Evolutionary conservation across 2,888 invertebrate genomes (phyloP), one percentile per base, ranked within the genome.

Genomic region (Amphiduros pacificus): DNA sequence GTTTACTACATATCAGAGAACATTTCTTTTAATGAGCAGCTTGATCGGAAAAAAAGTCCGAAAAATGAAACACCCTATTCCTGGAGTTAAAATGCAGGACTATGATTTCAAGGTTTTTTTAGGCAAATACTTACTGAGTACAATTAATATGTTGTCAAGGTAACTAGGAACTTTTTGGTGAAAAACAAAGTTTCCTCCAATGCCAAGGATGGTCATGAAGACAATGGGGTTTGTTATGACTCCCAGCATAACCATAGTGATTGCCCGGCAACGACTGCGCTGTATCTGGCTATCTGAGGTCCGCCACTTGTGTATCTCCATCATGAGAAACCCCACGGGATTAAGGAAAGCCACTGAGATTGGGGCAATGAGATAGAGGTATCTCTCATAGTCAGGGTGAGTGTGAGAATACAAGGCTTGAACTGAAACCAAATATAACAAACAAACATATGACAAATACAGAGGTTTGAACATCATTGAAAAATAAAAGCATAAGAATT

Each of bases 291-390:
- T 24, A 50, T 50, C 27, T 22, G 9, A 14, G 6, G 20, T 44
- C 4, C 48, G 24, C 60, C 60, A 55, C 22, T 40, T 60, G 32
- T 60, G 86, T 51, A 94, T 88, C 85, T 97, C 96, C 88, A 97
- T 88, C 64, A 96, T 82, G 3, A 93, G 85, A 81, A 96, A 93
- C 26, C 93, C 93, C 68, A 96, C 87, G 0, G 96, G 96, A 84
- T 97, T 97, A 28, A 97, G 85, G 72, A 96, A 89, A 1, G 93
- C 91, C 65, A 97, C 84, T 48, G 94, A 95, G 78, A 96, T 93
- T 0, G 97, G 97, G 11, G 95, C 94, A 87, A 96, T 89, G 55
- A 97, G 85, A 80, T 96, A 97, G 52, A 97, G 85, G 81, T 95
- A 97, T 0, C 90, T 87, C 0, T 92, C 88, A 85, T 92, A 96